Conservation (phyloP, 2,888 invertebrate genomes). For the Labia minor region DNA sequence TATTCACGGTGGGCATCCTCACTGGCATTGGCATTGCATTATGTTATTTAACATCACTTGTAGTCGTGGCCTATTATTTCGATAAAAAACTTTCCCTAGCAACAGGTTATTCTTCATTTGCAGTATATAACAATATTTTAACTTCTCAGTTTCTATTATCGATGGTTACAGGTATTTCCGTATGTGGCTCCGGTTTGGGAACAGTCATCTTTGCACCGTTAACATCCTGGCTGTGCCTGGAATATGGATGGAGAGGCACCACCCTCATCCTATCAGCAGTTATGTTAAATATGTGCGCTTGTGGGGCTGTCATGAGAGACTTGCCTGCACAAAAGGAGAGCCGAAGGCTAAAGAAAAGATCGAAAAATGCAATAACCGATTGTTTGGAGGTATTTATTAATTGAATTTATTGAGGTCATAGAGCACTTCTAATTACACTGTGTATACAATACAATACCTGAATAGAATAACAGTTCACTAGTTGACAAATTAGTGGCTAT, state of each 20-base stretch:
- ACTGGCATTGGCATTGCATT: conserved; percentile 76
- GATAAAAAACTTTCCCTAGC: conserved; percentile 74
- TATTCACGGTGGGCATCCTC: conserved; percentile 71
- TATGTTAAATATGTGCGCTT: conserved; percentile 70
- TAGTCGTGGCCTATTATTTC: conserved; percentile 83
- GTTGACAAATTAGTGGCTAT: too few relatives aligned
- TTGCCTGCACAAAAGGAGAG: conserved; percentile 30
- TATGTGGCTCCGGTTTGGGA: conserved; percentile 79
- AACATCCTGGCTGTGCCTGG: conserved; percentile 57
- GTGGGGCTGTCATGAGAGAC: conserved; percentile 71
- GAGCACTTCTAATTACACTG: too few relatives aligned
- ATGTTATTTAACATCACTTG: conserved; percentile 82
- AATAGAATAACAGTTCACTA: too few relatives aligned
- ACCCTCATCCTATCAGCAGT: conserved; percentile 69
- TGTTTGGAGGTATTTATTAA: too few relatives aligned
- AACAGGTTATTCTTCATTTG: conserved; percentile 46
- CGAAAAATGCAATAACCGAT: too few relatives aligned
- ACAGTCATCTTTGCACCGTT: conserved; percentile 78
- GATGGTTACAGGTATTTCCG: conserved; percentile 73
- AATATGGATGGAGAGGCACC: conserved; percentile 76
- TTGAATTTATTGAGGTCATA: too few relatives aligned
- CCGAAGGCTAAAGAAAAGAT: not conserved
- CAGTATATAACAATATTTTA: too few relatives aligned
- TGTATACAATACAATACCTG: too few relatives aligned
- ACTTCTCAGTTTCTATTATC: too few relatives aligned